These are phyloP conservation scores for Cygnus olor DNA, from an alignment of 2,797 vertebrate genomes.

Conservation along the genomic window DNA sequence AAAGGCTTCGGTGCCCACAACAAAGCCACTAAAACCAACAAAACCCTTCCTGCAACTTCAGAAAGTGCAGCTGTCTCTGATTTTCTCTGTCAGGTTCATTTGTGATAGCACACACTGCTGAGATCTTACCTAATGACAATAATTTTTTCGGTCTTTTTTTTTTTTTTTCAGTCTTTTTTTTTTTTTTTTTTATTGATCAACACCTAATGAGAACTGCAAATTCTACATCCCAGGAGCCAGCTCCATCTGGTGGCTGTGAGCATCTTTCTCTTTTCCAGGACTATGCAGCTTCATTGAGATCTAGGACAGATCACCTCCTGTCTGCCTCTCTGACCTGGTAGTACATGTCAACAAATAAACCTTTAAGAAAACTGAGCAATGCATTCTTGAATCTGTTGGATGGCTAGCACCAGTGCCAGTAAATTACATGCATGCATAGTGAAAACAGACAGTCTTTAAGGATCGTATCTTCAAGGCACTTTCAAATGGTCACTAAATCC, in stretches of 20 bases:
- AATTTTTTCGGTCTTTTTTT: not conserved
- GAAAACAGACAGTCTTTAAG: not conserved
- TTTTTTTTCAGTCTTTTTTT: too few species aligned
- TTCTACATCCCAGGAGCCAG: not conserved
- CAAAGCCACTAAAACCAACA: not conserved
- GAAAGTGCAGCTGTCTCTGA: not conserved
- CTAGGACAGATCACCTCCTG: not conserved
- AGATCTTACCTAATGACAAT: not conserved
- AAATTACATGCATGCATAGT: not conserved
- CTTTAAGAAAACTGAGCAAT: not conserved
- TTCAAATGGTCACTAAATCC: not conserved
- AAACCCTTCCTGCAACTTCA: not conserved
- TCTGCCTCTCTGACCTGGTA: not conserved
- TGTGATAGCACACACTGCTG: not conserved
- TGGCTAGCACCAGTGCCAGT: not conserved
- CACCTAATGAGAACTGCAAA: not conserved
- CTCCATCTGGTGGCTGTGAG: not conserved
- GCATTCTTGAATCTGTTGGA: not conserved
- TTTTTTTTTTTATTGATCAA: not conserved
- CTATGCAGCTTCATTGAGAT: not conserved
- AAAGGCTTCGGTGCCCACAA: not conserved
- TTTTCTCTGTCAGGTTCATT: not conserved
- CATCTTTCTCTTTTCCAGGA: not conserved
- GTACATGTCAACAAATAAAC: not conserved
- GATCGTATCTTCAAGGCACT: not conserved